These are phyloP conservation scores for Drosophila fungiperda DNA, from an alignment of 2,888 invertebrate genomes.

Conservation along the genomic window DNA sequence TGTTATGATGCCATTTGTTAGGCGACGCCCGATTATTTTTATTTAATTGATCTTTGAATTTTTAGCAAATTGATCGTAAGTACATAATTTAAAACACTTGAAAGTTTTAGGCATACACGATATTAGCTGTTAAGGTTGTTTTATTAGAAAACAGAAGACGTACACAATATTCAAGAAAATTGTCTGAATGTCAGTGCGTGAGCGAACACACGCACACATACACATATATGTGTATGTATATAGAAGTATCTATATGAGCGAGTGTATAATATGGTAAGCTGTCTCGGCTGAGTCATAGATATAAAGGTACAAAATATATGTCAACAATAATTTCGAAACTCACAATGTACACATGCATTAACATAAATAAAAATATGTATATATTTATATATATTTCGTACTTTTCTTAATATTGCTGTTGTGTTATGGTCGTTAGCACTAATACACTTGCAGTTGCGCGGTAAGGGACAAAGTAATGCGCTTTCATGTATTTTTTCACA, in stretches of 20 bases:
- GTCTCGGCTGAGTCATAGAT: slow-evolving; percentile 40
- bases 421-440: slow-evolving; percentile 18
- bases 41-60: slow-evolving; percentile 3
- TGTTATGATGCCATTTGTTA: slow-evolving; percentile 31
- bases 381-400: neutral
- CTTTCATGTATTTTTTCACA: slow-evolving; percentile 33
- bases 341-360: neutral
- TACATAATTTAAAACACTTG: neutral
- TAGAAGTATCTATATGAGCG: slow-evolving; percentile 1
- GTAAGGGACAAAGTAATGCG: slow-evolving; percentile 14
- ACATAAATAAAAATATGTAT: slow-evolving; percentile 2
- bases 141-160: slow-evolving; percentile 19
- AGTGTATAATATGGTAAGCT: slow-evolving; percentile 7
- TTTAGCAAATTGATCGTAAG: slow-evolving; percentile 15
- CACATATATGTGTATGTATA: neutral
- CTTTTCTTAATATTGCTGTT: slow-evolving; percentile 11
- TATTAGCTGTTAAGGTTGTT: neutral
- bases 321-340: slow-evolving; percentile 4
- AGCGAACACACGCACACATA: slow-evolving; percentile 14
- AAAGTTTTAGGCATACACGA: neutral
- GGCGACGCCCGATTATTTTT: slow-evolving; percentile 44
- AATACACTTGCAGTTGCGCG: slow-evolving; percentile 56
- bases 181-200: slow-evolving; percentile 18
- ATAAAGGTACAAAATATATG: slow-evolving; percentile 3
- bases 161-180: slow-evolving; percentile 17